Percentiles rank a stretch among this genome's conserved stretches.
Evolutionary conservation across 2,113 vertebrate genomes (phyloP).

Genomic region (Solea senegalensis): DNA sequence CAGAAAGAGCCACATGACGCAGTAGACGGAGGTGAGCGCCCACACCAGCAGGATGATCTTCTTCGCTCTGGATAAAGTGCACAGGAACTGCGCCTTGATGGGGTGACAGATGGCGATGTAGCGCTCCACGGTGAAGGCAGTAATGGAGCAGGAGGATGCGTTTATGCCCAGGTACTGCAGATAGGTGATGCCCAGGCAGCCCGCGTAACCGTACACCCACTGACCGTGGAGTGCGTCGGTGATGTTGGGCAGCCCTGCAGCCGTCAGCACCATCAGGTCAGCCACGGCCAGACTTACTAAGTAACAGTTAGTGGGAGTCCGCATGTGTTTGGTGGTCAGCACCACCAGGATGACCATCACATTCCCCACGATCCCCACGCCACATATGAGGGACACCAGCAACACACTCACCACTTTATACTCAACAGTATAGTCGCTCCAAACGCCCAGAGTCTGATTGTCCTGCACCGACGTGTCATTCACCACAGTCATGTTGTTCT

Average conservation of each 20-base stretch:
- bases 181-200: slow-evolving; percentile 95
- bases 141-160: slow-evolving; percentile 96
- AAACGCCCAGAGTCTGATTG: slow-evolving; percentile 84
- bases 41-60: slow-evolving; percentile 95
- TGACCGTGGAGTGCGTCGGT: slow-evolving; percentile 90
- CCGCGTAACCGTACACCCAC: slow-evolving; percentile 93
- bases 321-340: slow-evolving; percentile 96
- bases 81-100: slow-evolving; percentile 95
- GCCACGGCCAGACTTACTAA: slow-evolving; percentile 95
- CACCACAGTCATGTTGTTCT: slow-evolving; percentile 80
- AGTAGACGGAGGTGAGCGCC: slow-evolving; percentile 93
- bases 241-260: slow-evolving; percentile 95
- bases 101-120: slow-evolving; percentile 99
- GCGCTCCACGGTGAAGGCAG: slow-evolving; percentile 96
- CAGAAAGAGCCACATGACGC: slow-evolving; percentile 97
- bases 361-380: slow-evolving; percentile 93
- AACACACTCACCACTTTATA: slow-evolving; percentile 91
- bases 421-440: slow-evolving; percentile 82
- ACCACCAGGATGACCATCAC: slow-evolving; percentile 98
- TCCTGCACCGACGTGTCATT: slow-evolving; percentile 81
- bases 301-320: slow-evolving; percentile 98
- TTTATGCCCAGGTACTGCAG: slow-evolving; percentile 98
- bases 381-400: slow-evolving; percentile 90
- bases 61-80: slow-evolving; percentile 95
- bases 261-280: slow-evolving; percentile 94